These are phyloP conservation scores for Manis pentadactyla DNA, from an alignment of 2,797 vertebrate species.

Conservation along the genomic window DNA sequence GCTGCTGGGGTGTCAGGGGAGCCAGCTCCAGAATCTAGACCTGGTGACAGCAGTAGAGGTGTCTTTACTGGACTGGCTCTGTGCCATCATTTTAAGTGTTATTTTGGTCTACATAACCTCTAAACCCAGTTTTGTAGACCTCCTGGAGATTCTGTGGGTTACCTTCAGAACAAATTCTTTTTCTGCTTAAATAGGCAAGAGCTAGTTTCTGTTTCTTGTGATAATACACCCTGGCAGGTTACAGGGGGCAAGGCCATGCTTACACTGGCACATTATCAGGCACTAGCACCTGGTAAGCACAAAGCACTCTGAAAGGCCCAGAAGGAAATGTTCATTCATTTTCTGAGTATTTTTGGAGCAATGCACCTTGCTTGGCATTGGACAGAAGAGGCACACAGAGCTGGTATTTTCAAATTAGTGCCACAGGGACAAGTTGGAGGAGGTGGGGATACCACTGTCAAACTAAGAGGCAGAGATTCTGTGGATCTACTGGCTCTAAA, in stretches of 20 bases:
- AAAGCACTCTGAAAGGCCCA: not conserved
- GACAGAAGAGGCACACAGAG: not conserved
- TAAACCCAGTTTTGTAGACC: slow-evolving; percentile 1
- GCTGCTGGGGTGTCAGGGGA: not conserved
- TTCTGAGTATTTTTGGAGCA: not conserved
- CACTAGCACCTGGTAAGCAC: not conserved
- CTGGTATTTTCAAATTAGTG: slow-evolving; percentile 25
- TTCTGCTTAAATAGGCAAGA: not conserved
- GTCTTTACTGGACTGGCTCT: not conserved
- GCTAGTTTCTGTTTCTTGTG: not conserved
- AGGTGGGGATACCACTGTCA: not conserved
- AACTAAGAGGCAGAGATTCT: not conserved
- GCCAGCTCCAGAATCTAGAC: not conserved
- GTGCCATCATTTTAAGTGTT: not conserved
- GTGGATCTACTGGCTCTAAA: not conserved
- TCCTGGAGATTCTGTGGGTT: not conserved
- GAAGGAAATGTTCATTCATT: not conserved
- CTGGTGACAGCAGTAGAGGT: not conserved
- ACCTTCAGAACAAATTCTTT: not conserved
- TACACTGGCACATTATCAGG: not conserved
- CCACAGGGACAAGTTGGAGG: not conserved
- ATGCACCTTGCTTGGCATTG: not conserved
- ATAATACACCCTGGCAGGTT: not conserved
- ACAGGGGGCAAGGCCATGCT: not conserved
- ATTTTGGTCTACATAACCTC: not conserved